A percentile compares a stretch with the other conserved stretches of the same genome.
These are phyloP conservation scores for Probosciger aterrimus DNA, from an alignment of 2,113 vertebrate genomes.

Conservation along the genomic window DNA sequence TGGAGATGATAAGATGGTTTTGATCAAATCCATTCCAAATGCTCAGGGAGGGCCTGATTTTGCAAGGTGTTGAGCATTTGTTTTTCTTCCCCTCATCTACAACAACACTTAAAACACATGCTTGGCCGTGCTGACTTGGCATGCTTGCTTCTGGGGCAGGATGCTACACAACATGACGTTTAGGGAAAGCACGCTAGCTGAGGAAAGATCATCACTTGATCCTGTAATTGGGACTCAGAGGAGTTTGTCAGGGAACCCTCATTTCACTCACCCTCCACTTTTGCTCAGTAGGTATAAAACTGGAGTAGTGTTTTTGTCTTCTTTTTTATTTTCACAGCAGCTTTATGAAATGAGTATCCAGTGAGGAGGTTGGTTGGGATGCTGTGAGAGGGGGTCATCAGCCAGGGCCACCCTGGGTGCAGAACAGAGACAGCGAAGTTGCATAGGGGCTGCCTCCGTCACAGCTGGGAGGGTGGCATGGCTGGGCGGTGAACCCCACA, in stretches of 20 bases:
- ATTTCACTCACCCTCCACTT: neutral
- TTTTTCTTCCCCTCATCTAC: neutral
- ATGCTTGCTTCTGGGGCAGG: neutral
- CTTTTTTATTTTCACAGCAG: neutral
- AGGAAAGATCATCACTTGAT: neutral
- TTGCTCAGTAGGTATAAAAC: neutral
- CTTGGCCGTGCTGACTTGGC: neutral
- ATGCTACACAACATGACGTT: neutral
- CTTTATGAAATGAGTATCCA: neutral
- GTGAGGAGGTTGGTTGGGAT: neutral
- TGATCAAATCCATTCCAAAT: conserved; percentile 45
- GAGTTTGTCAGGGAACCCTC: neutral
- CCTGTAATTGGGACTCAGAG: neutral
- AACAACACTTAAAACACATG: conserved; percentile 17
- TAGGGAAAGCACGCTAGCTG: neutral
- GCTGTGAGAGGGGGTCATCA: rapidly evolving
- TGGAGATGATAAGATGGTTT: conserved; percentile 39
- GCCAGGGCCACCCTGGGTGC: neutral
- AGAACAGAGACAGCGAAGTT: neutral
- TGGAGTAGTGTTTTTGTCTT: neutral
- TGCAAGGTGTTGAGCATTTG: conserved; percentile 22
- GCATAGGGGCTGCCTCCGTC: rapidly evolving
- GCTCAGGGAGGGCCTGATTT: neutral
- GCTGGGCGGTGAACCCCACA: rapidly evolving
- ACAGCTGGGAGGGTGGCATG: rapidly evolving